Evolutionary conservation across 30 jellyfish, hydroid and myxozoan genomes (phyloP).

Genomic region (Nemopilema nomurai): DNA sequence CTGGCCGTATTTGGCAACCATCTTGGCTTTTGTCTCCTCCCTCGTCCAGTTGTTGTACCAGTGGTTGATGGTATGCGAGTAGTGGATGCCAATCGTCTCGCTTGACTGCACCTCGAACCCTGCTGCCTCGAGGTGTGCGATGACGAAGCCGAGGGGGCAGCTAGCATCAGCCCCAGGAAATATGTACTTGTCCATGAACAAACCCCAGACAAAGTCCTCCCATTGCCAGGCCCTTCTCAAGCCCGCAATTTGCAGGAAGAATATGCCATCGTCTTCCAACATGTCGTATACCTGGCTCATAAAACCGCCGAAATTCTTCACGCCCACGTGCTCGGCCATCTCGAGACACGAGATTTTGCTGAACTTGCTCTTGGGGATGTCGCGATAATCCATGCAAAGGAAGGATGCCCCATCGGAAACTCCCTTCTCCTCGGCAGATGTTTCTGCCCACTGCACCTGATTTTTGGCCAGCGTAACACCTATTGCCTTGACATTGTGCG

Average conservation of each 20-base stretch:
- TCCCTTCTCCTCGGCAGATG: conserved; percentile 58
- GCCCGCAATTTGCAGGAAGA: conserved; percentile 92
- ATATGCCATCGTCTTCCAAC: conserved; percentile 89
- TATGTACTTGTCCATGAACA: conserved; percentile 93
- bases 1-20: conserved; percentile 74
- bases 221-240: conserved; percentile 95
- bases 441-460: conserved; percentile 82
- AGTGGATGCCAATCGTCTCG: conserved; percentile 88
- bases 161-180: conserved; percentile 99
- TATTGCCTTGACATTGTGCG: conserved; percentile 60
- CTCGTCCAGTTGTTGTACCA: conserved; percentile 90
- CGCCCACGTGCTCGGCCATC: conserved; percentile 97
- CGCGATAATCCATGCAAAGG: conserved; percentile 84
- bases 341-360: conserved; percentile 93
- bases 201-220: conserved; percentile 96
- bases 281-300: conserved; percentile 83
- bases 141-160: conserved; percentile 85
- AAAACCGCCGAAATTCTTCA: conserved; percentile 75
- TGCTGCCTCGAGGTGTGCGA: conserved; percentile 87
- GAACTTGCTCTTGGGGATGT: conserved; percentile 63
- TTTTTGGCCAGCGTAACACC: conserved; percentile 84
- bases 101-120: conserved; percentile 89
- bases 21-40: conserved; percentile 55
- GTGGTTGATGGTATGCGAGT: conserved; percentile 83
- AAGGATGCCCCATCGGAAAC: conserved; percentile 57